Base-by-base conservation (phyloP, 2,888 invertebrate genomes). In the Nomada hirtipes region DNA sequence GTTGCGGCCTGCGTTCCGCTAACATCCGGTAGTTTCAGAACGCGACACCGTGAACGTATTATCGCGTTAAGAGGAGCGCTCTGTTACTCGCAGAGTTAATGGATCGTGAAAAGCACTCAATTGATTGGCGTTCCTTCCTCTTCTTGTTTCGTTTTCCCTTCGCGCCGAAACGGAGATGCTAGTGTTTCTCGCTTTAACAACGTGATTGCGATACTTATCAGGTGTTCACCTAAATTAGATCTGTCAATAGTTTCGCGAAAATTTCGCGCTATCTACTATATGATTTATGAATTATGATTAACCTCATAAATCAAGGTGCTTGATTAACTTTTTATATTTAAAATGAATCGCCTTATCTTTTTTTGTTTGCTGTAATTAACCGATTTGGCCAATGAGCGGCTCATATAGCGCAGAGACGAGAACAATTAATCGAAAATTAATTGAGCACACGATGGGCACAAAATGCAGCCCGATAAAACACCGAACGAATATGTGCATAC, bases 21-120 rank as follows among this genome's bases (percentile, higher is more conserved):
- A 68, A 79, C 67, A 65, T 74, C 76, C 77, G 84, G 77, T 72
- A 50, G 74, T 73, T 72, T 57, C 50, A 18, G 77, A 50, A 87
- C 69, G 74, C 68, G 76, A 83, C 74, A 81, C 74, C 67, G 68
- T 76, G 65, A 77, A 83, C 77, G 72, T 79, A 72, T 88, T 82
- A 86, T 74, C 77, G 77, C 71, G 71, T 87, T 80, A 76, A 71
- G 75, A 82, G 84, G 77, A 78, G 69, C 65, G 64, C 63, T 15
- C 74, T 42, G 76, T 76, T 83, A 76, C 82, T 82, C 67, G 63
- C 63, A 55, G 74, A 84, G 84, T 88, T 88, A 87, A 88, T 87
- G 84, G 86, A 74, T 87, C 85, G 82, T 88, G 84, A 88, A 88
- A 80, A 76, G 73, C 83, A 50, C 64, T 77, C 80, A 57, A 85